These are phyloP conservation scores for Rhopilema esculentum DNA, from an alignment of 30 jellyfish, hydroid and myxozoan species.

Conservation along the genomic window DNA sequence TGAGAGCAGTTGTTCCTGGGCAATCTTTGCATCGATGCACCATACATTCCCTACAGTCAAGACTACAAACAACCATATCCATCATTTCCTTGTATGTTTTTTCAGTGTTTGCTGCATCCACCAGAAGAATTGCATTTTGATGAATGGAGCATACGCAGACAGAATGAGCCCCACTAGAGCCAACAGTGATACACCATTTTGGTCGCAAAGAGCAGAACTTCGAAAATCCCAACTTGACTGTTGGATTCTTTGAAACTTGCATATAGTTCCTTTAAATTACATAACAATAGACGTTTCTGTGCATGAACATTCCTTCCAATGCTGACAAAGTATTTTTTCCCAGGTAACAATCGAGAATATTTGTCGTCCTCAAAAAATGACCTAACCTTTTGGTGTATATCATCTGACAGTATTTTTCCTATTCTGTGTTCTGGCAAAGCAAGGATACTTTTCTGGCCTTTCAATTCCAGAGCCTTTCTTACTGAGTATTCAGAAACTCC, in stretches of 20 bases:
- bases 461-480: no score
- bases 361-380: no score
- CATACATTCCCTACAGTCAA: constrained; percentile 47
- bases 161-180: neutral
- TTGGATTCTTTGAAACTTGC: constrained; percentile 61
- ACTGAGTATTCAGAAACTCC: no score
- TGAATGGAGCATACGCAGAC: neutral
- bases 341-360: no score
- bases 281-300: no score
- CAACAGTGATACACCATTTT: neutral
- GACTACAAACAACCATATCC: constrained; percentile 17
- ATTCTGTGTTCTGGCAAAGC: no score
- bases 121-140: constrained; percentile 6
- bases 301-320: no score
- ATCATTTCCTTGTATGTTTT: neutral
- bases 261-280: no score
- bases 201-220: constrained; percentile 33
- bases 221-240: constrained; percentile 61
- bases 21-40: constrained; percentile 61
- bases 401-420: no score
- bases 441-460: no score
- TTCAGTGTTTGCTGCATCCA: neutral
- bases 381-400: no score
- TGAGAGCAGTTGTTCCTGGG: constrained; percentile 40
- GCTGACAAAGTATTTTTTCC: no score